Evolutionary conservation across 2,113 vertebrate species (phyloP).

Genomic region (Pitta sordida): DNA sequence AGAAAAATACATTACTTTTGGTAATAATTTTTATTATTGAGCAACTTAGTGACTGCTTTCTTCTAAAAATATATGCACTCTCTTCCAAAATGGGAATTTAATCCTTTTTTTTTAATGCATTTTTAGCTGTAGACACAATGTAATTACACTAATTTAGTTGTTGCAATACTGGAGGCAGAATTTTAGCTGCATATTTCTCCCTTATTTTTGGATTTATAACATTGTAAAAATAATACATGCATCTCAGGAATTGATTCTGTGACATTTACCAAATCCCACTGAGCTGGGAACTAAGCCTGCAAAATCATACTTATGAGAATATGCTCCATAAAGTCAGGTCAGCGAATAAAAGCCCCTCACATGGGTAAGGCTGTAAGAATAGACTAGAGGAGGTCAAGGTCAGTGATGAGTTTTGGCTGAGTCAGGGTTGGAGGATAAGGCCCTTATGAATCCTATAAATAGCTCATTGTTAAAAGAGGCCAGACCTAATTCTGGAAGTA

Average conservation of each 20-base stretch:
- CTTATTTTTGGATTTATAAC: neutral
- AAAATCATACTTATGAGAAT: neutral
- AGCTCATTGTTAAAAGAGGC: slow-evolving; percentile 49
- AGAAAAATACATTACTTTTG: neutral
- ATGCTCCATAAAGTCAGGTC: neutral
- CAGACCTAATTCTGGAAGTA: slow-evolving; percentile 40
- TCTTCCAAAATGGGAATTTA: neutral
- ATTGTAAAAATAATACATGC: neutral
- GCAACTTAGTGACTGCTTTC: neutral
- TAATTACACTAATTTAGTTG: neutral
- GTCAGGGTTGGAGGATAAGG: slow-evolving; percentile 54
- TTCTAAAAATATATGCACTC: neutral
- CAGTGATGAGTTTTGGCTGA: slow-evolving; percentile 54
- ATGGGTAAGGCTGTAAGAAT: slow-evolving; percentile 41
- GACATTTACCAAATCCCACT: slow-evolving; percentile 6
- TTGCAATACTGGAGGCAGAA: neutral
- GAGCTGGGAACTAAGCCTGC: neutral
- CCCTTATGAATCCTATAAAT: slow-evolving; percentile 56
- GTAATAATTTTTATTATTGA: neutral
- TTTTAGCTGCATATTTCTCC: neutral
- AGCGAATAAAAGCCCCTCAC: neutral
- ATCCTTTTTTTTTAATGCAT: neutral
- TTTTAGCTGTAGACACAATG: neutral
- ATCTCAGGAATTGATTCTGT: neutral
- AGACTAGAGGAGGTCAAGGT: slow-evolving; percentile 40